These are phyloP conservation scores for Ophioninae sp. DNA, from an alignment of 2,888 invertebrate species.

Conservation along the genomic window DNA sequence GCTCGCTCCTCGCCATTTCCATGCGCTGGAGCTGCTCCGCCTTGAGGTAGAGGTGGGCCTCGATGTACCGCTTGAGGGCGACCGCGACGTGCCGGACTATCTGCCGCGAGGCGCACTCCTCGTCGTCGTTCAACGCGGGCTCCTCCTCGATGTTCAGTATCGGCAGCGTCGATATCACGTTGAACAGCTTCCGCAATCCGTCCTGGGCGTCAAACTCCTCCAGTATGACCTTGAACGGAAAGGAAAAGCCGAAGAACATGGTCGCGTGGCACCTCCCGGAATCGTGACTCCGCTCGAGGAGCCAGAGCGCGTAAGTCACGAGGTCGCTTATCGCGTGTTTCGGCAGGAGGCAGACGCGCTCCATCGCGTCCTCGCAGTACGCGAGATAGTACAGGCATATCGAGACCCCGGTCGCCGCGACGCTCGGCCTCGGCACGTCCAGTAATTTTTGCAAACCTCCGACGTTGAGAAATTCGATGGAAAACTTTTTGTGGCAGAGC, in stretches of 20 bases:
- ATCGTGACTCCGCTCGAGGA: constrained; percentile 97
- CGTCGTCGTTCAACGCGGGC: constrained; percentile 88
- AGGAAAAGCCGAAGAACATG: constrained; percentile 98
- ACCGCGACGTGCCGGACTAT: constrained; percentile 95
- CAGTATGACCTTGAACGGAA: constrained; percentile 95
- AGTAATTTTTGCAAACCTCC: constrained; percentile 93
- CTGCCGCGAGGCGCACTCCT: constrained; percentile 94
- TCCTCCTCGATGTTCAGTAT: constrained; percentile 88
- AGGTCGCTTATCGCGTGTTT: constrained; percentile 89
- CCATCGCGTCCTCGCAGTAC: constrained; percentile 99
- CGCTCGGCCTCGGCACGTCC: constrained; percentile 95
- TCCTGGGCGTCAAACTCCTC: constrained; percentile 98
- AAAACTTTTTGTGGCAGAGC: constrained; percentile 98
- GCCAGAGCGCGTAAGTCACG: constrained; percentile 96
- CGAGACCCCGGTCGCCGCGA: constrained; percentile 97
- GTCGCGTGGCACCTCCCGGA: constrained; percentile 99
- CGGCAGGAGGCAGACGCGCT: constrained; percentile 94
- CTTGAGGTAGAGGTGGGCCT: constrained; percentile 92
- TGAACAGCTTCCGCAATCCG: constrained; percentile 95
- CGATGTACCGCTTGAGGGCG: constrained; percentile 94
- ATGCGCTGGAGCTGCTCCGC: constrained; percentile 87
- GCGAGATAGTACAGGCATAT: constrained; percentile 98
- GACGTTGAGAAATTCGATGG: constrained; percentile 95
- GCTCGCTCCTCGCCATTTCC: constrained; percentile 81
- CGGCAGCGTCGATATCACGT: constrained; percentile 95